These are phyloP conservation scores for Ypsolopha scabrella DNA, from an alignment of 2,888 invertebrate genomes.

Conservation along the genomic window DNA sequence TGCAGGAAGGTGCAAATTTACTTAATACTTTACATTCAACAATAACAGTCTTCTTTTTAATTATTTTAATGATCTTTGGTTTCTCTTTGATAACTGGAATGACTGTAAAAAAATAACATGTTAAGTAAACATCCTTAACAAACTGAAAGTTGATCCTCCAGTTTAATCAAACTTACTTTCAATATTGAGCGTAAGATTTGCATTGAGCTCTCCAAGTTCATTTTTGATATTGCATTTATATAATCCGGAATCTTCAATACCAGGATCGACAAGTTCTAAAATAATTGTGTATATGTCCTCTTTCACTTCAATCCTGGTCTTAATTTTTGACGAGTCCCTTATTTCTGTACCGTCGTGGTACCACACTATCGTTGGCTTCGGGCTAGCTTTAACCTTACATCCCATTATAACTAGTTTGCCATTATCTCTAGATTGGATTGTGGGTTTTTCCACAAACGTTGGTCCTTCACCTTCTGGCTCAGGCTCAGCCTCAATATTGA, in stretches of 20 bases:
- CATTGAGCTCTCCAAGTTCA: conserved; percentile 95
- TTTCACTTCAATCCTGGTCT: conserved; percentile 81
- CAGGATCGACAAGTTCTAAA: conserved; percentile 90
- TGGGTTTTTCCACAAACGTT: conserved; percentile 92
- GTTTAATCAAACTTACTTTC: conserved; percentile 81
- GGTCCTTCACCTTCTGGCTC: conserved; percentile 95
- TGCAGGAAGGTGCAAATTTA: conserved; percentile 92
- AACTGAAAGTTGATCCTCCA: not conserved
- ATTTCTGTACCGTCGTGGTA: conserved; percentile 73
- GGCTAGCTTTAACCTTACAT: conserved; percentile 64
- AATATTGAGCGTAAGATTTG: conserved; percentile 96
- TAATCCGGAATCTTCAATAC: conserved; percentile 94
- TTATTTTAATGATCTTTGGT: conserved; percentile 90
- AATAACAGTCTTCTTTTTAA: conserved; percentile 92
- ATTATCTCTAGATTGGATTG: conserved; percentile 81
- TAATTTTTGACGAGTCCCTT: conserved; percentile 84
- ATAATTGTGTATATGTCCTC: conserved; percentile 89
- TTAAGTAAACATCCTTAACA: not conserved
- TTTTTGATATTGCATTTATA: conserved; percentile 99
- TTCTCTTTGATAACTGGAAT: conserved; percentile 94
- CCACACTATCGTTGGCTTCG: conserved; percentile 62
- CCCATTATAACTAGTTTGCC: conserved; percentile 64
- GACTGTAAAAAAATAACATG: conserved; percentile 61
- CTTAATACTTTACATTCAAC: conserved; percentile 95
- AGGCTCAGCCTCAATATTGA: conserved; percentile 97